Conservation (phyloP, 2,113 vertebrate species). For the Sarotherodon lohbergeri region DNA sequence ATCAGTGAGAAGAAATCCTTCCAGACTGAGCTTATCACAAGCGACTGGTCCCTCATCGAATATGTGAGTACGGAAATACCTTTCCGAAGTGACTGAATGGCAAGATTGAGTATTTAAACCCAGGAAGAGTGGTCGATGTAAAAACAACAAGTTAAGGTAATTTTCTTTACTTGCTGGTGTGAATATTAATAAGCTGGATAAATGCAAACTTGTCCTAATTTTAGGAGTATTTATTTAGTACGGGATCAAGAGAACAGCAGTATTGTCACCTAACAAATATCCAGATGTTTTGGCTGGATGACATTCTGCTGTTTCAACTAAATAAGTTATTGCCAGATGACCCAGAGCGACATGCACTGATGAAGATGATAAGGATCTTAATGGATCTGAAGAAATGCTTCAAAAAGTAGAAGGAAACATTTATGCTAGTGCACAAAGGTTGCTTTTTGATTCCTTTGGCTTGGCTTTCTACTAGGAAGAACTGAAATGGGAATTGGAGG, state of each 20-base stretch:
- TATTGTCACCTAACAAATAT: not conserved
- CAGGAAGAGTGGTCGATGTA: not conserved
- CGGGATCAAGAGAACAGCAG: not conserved
- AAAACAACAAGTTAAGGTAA: not conserved
- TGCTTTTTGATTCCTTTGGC: not conserved
- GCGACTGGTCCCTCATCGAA: not conserved
- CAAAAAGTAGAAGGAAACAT: not conserved
- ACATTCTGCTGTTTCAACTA: not conserved
- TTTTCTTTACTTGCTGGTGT: not conserved
- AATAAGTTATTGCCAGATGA: not conserved
- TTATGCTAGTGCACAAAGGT: not conserved
- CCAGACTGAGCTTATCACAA: not conserved
- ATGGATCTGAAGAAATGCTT: not conserved
- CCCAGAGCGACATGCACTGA: not conserved
- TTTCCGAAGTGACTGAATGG: not conserved
- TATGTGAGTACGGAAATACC: not conserved
- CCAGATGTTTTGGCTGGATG: not conserved
- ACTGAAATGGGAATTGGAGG: not conserved
- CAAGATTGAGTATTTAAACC: not conserved
- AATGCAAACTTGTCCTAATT: not conserved
- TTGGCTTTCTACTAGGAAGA: not conserved
- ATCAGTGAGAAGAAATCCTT: not conserved
- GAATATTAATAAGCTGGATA: not conserved
- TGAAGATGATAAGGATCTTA: not conserved
- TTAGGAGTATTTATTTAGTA: not conserved